Evolutionary conservation across 2,888 invertebrate species (phyloP).

Genomic region (Exephanes ischioxanthus): DNA sequence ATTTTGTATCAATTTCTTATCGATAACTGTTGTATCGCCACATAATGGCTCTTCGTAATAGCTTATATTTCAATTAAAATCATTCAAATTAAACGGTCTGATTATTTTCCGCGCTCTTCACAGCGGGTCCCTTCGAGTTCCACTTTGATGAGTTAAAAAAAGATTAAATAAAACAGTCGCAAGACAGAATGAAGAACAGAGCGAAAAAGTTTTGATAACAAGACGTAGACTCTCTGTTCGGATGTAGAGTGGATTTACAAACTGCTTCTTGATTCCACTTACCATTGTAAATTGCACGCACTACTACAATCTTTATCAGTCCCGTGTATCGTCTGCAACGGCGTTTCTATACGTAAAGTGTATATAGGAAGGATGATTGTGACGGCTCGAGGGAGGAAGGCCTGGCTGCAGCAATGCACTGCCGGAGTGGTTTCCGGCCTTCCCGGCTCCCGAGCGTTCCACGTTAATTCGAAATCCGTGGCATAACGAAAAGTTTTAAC

Average conservation of each 20-base stretch:
- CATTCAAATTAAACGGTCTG: no score
- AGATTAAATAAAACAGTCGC: background rate
- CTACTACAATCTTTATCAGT: constrained; percentile 27
- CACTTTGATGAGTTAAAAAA: background rate
- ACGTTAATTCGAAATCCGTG: constrained; percentile 72
- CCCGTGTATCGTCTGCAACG: background rate
- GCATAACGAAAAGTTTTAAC: constrained; percentile 75
- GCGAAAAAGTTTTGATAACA: constrained; percentile 11
- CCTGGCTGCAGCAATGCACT: constrained; percentile 25
- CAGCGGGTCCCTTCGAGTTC: no score
- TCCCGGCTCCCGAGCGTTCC: constrained; percentile 24
- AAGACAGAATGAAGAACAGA: background rate
- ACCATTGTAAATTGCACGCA: constrained; percentile 26
- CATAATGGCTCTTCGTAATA: constrained; percentile 6
- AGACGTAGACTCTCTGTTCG: background rate
- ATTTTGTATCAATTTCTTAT: no score
- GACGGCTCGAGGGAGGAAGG: constrained; percentile 41
- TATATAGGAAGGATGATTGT: constrained; percentile 23
- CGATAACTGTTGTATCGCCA: no score
- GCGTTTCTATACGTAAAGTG: constrained; percentile 25
- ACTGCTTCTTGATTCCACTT: constrained; percentile 7
- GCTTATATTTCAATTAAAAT: no score
- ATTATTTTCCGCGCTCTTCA: no score
- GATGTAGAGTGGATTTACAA: background rate
- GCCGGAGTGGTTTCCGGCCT: constrained; percentile 50